phyloP scores from a whole-genome alignment of 2,113 vertebrate genomes.

The Onychostruthus taczanowskii region DNA sequence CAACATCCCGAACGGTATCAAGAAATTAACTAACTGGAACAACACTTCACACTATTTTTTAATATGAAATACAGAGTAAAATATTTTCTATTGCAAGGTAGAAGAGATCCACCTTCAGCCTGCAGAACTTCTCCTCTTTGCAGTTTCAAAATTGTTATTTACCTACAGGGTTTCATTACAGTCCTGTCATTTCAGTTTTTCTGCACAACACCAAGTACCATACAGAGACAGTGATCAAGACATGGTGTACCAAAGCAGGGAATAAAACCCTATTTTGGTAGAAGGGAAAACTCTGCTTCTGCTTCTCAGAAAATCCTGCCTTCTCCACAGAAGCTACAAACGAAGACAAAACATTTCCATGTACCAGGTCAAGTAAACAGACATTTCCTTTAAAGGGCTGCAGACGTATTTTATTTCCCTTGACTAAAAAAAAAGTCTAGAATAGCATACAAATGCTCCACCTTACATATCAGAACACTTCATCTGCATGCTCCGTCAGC shows the following conservation, averaged over 20 bases:
- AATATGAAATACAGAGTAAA: neutral
- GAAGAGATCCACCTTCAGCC: neutral
- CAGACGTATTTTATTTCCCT: neutral
- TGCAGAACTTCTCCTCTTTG: neutral
- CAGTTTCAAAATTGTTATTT: neutral
- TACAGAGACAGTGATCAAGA: accelerated
- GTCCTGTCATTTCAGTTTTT: neutral
- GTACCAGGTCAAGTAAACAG: neutral
- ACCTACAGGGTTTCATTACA: neutral
- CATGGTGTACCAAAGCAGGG: accelerated
- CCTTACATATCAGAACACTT: neutral
- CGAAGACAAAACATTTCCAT: neutral
- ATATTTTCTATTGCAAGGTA: neutral
- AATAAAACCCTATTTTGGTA: neutral
- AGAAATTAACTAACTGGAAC: neutral
- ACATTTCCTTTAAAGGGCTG: neutral
- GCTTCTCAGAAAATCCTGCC: neutral
- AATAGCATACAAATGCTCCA: neutral
- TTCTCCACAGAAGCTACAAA: neutral
- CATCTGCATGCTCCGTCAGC: neutral
- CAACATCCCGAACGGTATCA: neutral
- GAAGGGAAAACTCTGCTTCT: neutral
- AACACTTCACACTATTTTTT: neutral
- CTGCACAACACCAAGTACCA: neutral
- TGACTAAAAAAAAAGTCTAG: neutral